These are phyloP conservation scores for Pampus argenteus DNA, from an alignment of 2,797 vertebrate species.

Conservation along the genomic window DNA sequence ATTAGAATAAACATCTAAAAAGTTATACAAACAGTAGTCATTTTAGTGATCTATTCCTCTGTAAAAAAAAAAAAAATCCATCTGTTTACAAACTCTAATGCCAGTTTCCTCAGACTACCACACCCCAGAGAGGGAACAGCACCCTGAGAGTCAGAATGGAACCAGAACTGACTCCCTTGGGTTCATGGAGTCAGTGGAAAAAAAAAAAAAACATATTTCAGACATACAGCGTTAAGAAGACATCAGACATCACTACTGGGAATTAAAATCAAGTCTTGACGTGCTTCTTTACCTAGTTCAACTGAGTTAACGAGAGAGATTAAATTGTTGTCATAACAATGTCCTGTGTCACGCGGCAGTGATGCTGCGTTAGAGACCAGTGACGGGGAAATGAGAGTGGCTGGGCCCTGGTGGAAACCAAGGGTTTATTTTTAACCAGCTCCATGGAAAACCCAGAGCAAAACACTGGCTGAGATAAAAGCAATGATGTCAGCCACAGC, in stretches of 20 bases:
- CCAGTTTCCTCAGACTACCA: constrained; percentile 28
- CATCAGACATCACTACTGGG: constrained; percentile 19
- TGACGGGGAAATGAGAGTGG: constrained; percentile 20
- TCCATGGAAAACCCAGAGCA: constrained; percentile 46
- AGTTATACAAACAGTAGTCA: background rate
- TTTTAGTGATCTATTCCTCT: constrained; percentile 6
- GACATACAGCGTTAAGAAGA: background rate
- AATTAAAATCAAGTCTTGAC: constrained; percentile 41
- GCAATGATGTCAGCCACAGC: constrained; percentile 16
- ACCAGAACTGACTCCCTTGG: constrained; percentile 31
- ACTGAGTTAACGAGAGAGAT: constrained; percentile 34
- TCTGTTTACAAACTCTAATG: constrained; percentile 38
- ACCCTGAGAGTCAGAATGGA: constrained; percentile 5
- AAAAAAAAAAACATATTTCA: constrained; percentile 40
- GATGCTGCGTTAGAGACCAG: constrained; percentile 22
- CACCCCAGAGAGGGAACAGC: constrained; percentile 15
- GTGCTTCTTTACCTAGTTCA: constrained; percentile 26
- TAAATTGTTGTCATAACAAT: constrained; percentile 56
- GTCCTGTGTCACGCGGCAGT: constrained; percentile 24
- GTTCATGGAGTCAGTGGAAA: constrained; percentile 34
- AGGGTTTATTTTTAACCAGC: constrained; percentile 59
- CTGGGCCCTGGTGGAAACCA: constrained; percentile 45
- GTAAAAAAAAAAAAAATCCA: too few species aligned
- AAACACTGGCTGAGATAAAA: constrained; percentile 47
- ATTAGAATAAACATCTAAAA: background rate